Conservation (phyloP, 1,140 invertebrate species). For the Stenopsyche tienmushanensis region DNA sequence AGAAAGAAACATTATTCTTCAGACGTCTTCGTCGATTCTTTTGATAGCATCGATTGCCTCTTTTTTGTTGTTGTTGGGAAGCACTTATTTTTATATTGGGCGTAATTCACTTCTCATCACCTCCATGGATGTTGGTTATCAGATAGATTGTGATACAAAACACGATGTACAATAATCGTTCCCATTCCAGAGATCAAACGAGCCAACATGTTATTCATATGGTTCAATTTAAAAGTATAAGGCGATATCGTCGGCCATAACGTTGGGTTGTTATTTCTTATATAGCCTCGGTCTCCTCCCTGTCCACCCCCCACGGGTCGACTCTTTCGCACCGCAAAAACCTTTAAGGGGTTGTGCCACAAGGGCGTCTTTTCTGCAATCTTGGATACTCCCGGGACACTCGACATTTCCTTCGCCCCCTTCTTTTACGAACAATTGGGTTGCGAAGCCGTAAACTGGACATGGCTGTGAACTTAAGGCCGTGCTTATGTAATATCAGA, state of each 20-base stretch:
- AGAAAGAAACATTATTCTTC: too few relatives aligned
- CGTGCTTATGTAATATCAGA: neutral
- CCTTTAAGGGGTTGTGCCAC: neutral
- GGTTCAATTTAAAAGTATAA: conserved; percentile 40
- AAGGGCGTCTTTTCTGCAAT: conserved; percentile 10
- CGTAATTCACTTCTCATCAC: neutral
- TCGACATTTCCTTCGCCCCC: conserved; percentile 25
- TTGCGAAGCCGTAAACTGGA: conserved; percentile 22
- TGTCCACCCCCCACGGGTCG: neutral
- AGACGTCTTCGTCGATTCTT: too few relatives aligned
- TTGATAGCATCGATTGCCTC: too few relatives aligned
- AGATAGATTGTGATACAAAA: conserved; percentile 11
- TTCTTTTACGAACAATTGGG: conserved; percentile 34
- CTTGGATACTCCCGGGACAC: neutral
- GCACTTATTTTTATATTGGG: neutral
- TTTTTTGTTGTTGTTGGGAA: too few relatives aligned
- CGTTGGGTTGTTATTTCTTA: conserved; percentile 39
- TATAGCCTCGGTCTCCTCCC: conserved; percentile 5
- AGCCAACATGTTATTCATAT: conserved; percentile 29
- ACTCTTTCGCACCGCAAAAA: neutral
- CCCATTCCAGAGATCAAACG: conserved; percentile 20
- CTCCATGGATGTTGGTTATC: neutral
- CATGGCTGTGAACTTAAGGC: neutral
- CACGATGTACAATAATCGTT: conserved; percentile 27
- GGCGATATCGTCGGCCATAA: conserved; percentile 25